Evolutionary conservation across 2,797 vertebrate species (phyloP).

Genomic region (Luscinia luscinia): DNA sequence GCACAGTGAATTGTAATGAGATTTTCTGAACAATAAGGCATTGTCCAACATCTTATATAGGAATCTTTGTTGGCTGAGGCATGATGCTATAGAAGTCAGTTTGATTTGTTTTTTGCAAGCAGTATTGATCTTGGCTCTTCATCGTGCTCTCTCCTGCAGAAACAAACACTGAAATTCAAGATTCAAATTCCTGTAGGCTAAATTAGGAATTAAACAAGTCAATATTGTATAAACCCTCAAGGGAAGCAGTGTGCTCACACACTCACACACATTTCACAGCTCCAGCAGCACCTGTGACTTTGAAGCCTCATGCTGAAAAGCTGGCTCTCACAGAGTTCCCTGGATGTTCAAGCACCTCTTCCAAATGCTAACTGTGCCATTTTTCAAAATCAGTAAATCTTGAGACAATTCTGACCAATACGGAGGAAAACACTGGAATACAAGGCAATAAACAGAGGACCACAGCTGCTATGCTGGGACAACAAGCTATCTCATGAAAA

Average conservation of each 20-base stretch:
- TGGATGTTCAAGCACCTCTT: neutral
- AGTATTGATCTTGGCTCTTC: conserved; percentile 56
- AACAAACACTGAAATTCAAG: conserved; percentile 55
- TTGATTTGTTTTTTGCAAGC: conserved; percentile 16
- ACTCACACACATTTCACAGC: neutral
- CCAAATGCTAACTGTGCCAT: neutral
- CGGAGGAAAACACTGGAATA: conserved; percentile 18
- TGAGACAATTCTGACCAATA: neutral
- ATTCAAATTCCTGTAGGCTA: conserved; percentile 22
- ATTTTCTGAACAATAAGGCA: conserved; percentile 27
- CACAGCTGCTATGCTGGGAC: neutral
- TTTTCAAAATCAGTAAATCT: neutral
- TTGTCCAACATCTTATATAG: conserved; percentile 35
- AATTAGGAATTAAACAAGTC: conserved; percentile 41
- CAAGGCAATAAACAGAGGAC: conserved; percentile 21
- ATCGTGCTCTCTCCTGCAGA: conserved; percentile 5
- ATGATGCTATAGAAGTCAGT: conserved; percentile 1
- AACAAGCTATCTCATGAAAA: neutral
- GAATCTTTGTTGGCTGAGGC: neutral
- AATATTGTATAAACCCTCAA: neutral
- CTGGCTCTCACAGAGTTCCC: neutral
- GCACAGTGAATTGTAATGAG: neutral
- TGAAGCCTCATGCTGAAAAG: neutral
- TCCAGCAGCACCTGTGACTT: neutral
- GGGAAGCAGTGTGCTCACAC: neutral